A percentile compares a stretch with the other conserved stretches of the same genome.
Evolutionary conservation across 2,113 vertebrate genomes (phyloP).

Genomic region (Cyprinodon variegatus): DNA sequence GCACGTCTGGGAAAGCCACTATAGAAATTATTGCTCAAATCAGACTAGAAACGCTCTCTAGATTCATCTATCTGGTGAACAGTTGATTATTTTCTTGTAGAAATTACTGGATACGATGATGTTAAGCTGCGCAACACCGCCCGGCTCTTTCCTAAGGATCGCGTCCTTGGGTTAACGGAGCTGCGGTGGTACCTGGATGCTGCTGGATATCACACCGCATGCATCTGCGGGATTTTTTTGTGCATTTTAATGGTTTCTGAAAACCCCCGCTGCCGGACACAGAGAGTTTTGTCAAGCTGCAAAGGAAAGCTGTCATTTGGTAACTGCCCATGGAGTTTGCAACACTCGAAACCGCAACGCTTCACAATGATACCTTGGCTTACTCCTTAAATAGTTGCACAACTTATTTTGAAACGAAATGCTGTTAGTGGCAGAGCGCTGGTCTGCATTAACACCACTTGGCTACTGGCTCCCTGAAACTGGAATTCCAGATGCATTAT

Average conservation of each 20-base stretch:
- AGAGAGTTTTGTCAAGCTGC: conserved; percentile 27
- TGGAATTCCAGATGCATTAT: conserved; percentile 75
- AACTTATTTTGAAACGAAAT: conserved; percentile 65
- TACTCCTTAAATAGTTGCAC: conserved; percentile 55
- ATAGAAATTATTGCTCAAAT: conserved; percentile 38
- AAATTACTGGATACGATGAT: conserved; percentile 55
- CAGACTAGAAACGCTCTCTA: conserved; percentile 1
- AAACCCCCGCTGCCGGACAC: neutral
- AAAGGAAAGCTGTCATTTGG: conserved; percentile 65
- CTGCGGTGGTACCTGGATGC: conserved; percentile 19
- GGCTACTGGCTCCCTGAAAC: conserved; percentile 57
- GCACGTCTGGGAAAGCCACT: conserved; percentile 57
- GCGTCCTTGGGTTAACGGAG: conserved; percentile 43
- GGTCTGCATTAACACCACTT: conserved; percentile 50
- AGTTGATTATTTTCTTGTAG: conserved; percentile 34
- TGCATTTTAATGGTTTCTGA: conserved; percentile 3
- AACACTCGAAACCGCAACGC: conserved; percentile 61
- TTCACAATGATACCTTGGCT: conserved; percentile 59
- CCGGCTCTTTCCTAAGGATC: conserved; percentile 55
- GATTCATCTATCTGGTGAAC: too few relatives aligned
- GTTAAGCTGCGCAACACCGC: conserved; percentile 78
- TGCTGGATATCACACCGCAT: conserved; percentile 16
- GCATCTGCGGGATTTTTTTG: neutral
- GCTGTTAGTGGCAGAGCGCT: conserved; percentile 45
- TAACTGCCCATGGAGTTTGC: conserved; percentile 59